These are phyloP conservation scores for Hippasteria phrygiana DNA, from an alignment of 53 echinoderm and acorn worm species.

Conservation along the genomic window DNA sequence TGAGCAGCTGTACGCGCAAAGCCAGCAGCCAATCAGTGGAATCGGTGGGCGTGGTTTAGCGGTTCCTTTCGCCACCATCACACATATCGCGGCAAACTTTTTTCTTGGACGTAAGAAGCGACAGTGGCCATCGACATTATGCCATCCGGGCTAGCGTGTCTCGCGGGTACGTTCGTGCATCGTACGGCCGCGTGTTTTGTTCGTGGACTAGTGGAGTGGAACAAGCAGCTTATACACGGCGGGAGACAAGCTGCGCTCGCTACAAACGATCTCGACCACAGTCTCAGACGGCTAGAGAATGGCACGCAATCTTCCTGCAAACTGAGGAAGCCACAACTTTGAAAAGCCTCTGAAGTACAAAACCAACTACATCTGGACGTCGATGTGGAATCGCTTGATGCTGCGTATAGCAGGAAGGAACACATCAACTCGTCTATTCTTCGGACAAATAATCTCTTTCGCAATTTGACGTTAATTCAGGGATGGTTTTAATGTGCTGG, in stretches of 20 bases:
- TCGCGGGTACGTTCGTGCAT: not conserved
- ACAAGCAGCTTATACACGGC: not conserved
- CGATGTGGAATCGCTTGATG: no score
- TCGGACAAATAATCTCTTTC: not conserved
- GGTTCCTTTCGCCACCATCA: not conserved
- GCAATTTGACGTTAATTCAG: not conserved
- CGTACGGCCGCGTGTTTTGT: not conserved
- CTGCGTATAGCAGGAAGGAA: no score
- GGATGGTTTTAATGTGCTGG: not conserved
- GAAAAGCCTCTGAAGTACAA: not conserved
- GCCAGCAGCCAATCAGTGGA: conserved; percentile 4
- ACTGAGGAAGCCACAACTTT: not conserved
- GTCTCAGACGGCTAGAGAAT: not conserved
- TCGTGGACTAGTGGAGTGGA: conserved; percentile 11
- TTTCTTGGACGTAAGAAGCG: not conserved
- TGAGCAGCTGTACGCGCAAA: not conserved
- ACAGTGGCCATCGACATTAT: not conserved
- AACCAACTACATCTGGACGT: no score
- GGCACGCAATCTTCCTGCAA: not conserved
- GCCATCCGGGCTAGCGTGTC: conserved; percentile 15
- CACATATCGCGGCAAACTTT: conserved; percentile 17
- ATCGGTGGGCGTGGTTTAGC: conserved; percentile 35
- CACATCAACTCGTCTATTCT: not conserved
- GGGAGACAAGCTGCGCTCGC: not conserved
- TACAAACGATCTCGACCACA: not conserved